Evolutionary conservation across 2,888 invertebrate species (phyloP), one percentile per base, ranked within the genome.

Genomic region (Cerastis rubricosa): DNA sequence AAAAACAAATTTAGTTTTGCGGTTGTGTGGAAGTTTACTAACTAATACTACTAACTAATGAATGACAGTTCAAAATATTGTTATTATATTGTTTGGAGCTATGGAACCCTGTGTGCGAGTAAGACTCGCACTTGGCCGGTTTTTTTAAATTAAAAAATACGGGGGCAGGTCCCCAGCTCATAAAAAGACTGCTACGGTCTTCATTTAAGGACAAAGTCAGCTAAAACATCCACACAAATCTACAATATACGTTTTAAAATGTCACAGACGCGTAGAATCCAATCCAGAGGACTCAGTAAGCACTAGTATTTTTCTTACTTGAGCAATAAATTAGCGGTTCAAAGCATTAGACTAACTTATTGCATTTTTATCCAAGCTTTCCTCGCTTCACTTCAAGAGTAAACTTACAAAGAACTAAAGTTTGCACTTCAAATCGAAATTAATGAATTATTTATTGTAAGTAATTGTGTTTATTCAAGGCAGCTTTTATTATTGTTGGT

Each of bases 341-440:
- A 78, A 79, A 61, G 78, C 82, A 85, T 87, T 85, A 85, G 78
- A 74, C 78, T 87, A 86, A 85, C 74, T 81, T 78, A 87, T 69
- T 83, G 77, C 85, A 79, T 76, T 87, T 83, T 86, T 85, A 85
- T 85, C 76, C 83, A 22, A 71, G 66, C 71, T 73, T 66, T 76
- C 70, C n/a, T 64, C 69, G 70, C 78, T 74, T 75, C 40, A 69
- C 63, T 69, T 71, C 11, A 40, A 70, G 69, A 78, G 71, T 61
- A 76, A 85, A 80, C 68, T 85, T 61, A 70, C 67, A 19, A 85
- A 74, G 75, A 76, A 76, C 70, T 82, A 61, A 59, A 78, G 70
- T 80, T 71, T 71, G n/a, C 74, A 85, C 72, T 85, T 63, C 40
- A 65, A 71, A 68, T 65, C 64, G 64, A 73, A 76, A 87, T 84